phyloP scores from a whole-genome alignment of 2,797 vertebrate genomes.

The Austrolebias charrua region DNA sequence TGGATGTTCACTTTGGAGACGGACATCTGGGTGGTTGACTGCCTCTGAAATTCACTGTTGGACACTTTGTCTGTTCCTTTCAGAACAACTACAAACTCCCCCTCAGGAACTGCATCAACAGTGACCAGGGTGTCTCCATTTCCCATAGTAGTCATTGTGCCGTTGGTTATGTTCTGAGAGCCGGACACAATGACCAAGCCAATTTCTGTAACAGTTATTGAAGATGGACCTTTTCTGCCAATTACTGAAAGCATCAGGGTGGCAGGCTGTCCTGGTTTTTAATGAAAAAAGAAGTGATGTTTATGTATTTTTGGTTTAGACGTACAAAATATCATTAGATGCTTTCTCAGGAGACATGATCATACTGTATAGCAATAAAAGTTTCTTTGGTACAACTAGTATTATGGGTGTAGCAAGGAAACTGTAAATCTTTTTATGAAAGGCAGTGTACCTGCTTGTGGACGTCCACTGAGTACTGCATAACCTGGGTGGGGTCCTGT shows the following conservation, averaged over 20 bases:
- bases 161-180: conserved; percentile 26
- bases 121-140: conserved; percentile 67
- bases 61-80: conserved; percentile 69
- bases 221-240: conserved; percentile 69
- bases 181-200: conserved; percentile 60
- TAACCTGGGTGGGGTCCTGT: conserved; percentile 77
- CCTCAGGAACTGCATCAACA: conserved; percentile 58
- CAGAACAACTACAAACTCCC: conserved; percentile 73
- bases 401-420: not conserved
- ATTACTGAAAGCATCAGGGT: conserved; percentile 70
- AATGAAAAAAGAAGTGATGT: not conserved
- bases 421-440: not conserved
- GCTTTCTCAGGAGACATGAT: not conserved
- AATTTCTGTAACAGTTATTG: conserved; percentile 50
- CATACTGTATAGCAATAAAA: not conserved
- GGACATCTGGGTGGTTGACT: conserved; percentile 77
- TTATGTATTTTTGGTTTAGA: not conserved
- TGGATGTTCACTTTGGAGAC: conserved; percentile 68
- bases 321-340: not conserved
- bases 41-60: conserved; percentile 71
- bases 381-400: not conserved
- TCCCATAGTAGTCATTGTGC: conserved; percentile 56
- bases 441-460: conserved; percentile 68
- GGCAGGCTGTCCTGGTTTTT: conserved; percentile 58
- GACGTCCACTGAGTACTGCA: conserved; percentile 68